Conservation (phyloP, 2,888 invertebrate genomes). For the Trachelus stipa region DNA sequence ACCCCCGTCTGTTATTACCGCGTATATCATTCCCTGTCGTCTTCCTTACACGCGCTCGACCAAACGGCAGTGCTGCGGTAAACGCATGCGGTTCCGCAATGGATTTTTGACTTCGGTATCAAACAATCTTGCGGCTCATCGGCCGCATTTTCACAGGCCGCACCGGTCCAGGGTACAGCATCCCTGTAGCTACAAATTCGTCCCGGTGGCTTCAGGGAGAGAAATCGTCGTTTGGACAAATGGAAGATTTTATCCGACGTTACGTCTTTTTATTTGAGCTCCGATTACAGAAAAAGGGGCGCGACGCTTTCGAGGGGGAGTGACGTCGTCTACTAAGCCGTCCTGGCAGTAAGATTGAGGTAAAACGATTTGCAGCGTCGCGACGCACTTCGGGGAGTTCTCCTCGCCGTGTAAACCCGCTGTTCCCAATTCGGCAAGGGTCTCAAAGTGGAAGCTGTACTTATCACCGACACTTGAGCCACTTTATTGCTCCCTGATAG, state of each 20-base stretch:
- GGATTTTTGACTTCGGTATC: background rate
- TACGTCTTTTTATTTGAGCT: constrained; percentile 63
- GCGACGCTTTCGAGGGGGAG: constrained; percentile 3
- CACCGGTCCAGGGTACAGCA: constrained; percentile 7
- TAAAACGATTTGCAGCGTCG: constrained; percentile 60
- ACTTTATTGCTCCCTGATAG: constrained; percentile 44
- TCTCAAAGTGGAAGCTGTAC: constrained; percentile 19
- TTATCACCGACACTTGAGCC: constrained; percentile 37
- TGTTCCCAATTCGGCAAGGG: constrained; percentile 13
- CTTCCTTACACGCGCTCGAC: constrained; percentile 43
- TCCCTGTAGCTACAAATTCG: too few species aligned
- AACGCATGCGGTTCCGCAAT: background rate
- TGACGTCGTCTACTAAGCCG: background rate
- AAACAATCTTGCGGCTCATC: background rate
- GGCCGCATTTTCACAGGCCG: too few species aligned
- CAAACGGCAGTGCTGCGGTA: constrained; percentile 33
- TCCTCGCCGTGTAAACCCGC: constrained; percentile 17
- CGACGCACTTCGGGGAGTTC: constrained; percentile 34
- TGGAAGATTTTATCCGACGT: constrained; percentile 64
- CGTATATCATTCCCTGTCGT: constrained; percentile 58
- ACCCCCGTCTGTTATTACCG: constrained; percentile 54
- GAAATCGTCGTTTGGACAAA: constrained; percentile 65
- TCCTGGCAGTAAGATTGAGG: constrained; percentile 50
- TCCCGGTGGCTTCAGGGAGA: constrained; percentile 33
- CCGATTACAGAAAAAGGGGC: constrained; percentile 54